These are phyloP conservation scores for Pomacea canaliculata DNA, from an alignment of 2,888 invertebrate species.

Conservation along the genomic window DNA sequence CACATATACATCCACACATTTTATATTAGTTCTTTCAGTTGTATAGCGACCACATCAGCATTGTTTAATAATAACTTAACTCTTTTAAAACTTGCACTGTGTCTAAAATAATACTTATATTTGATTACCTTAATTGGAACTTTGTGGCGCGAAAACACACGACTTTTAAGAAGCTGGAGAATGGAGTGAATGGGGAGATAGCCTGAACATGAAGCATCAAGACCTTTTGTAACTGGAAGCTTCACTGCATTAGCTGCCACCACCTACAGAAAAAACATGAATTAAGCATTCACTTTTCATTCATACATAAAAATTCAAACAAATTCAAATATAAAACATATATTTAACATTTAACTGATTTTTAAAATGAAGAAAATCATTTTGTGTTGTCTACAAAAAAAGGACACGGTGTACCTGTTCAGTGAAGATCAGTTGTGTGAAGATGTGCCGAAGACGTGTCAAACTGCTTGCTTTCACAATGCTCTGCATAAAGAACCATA, in stretches of 20 bases:
- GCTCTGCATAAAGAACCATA: conserved; percentile 48
- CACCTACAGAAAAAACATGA: conserved; percentile 48
- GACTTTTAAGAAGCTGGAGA: conserved; percentile 91
- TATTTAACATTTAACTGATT: background rate
- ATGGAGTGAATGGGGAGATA: conserved; percentile 97
- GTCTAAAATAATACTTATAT: background rate
- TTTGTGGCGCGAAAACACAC: conserved; percentile 95
- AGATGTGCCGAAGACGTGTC: conserved; percentile 73
- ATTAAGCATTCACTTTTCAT: background rate
- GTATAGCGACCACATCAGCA: no score
- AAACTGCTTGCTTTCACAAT: conserved; percentile 66
- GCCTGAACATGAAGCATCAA: conserved; percentile 90
- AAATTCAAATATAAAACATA: background rate
- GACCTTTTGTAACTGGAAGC: conserved; percentile 90
- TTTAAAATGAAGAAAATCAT: background rate
- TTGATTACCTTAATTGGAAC: conserved; percentile 85
- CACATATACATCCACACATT: no score
- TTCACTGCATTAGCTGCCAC: conserved; percentile 96
- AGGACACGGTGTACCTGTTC: conserved; percentile 79
- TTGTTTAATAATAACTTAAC: no score
- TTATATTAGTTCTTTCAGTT: no score
- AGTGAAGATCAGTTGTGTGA: conserved; percentile 96
- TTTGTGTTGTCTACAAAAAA: background rate
- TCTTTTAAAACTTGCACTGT: background rate
- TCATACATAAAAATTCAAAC: background rate